These are phyloP conservation scores for Drosophila dunni DNA, from an alignment of 1,140 invertebrate genomes.

Conservation along the genomic window DNA sequence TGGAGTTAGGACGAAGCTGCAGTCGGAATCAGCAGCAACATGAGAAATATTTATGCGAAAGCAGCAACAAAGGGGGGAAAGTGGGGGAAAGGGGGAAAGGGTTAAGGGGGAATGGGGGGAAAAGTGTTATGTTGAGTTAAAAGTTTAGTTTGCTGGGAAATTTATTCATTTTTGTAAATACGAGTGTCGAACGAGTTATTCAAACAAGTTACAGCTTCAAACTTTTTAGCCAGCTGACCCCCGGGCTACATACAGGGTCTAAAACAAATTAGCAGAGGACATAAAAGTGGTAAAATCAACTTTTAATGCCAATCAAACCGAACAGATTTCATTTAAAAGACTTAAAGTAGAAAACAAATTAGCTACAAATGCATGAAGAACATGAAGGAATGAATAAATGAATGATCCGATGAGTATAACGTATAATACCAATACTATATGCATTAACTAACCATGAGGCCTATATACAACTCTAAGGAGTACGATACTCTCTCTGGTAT, in stretches of 20 bases:
- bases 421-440: not conserved
- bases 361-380: not conserved
- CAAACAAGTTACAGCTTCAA: not conserved
- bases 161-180: conserved; percentile 37
- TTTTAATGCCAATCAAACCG: conserved; percentile 18
- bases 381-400: not conserved
- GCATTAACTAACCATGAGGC: not conserved
- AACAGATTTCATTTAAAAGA: not conserved
- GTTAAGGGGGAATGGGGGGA: not conserved
- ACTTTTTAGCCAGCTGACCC: too few relatives aligned
- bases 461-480: conserved; percentile 1
- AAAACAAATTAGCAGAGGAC: conserved; percentile 1
- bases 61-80: not conserved
- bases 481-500: not conserved
- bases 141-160: conserved; percentile 35
- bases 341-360: conserved; percentile 2
- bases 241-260: not conserved
- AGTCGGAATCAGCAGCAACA: conserved; percentile 23
- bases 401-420: not conserved
- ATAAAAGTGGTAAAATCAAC: conserved; percentile 3
- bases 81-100: too few relatives aligned
- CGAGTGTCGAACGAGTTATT: conserved; percentile 5
- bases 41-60: conserved; percentile 28
- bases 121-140: conserved; percentile 9
- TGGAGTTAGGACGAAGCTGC: too few relatives aligned